Percentiles rank a stretch among this genome's conserved stretches.
Conservation (phyloP, 2,888 invertebrate species). For the Sinopyrophorus schimmeli region DNA sequence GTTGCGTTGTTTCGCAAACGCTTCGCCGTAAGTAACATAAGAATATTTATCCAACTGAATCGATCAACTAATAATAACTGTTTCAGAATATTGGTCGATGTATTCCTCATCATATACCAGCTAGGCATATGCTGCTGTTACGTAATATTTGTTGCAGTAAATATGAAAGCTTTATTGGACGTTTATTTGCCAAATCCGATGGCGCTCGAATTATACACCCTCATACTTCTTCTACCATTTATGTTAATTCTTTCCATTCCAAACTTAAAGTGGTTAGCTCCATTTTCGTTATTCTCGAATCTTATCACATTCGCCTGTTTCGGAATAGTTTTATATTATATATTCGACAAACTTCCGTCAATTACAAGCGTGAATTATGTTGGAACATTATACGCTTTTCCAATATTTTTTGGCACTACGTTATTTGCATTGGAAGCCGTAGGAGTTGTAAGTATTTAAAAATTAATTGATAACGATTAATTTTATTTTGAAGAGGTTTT, state of each 20-base stretch:
- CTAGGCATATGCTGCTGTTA: constrained; percentile 97
- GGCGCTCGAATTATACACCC: constrained; percentile 44
- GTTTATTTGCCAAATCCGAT: constrained; percentile 40
- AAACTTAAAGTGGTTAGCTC: constrained; percentile 85
- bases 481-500: constrained; percentile 37
- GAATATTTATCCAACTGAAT: not conserved
- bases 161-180: constrained; percentile 49
- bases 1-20: constrained; percentile 62
- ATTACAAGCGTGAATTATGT: constrained; percentile 66
- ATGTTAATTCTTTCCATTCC: constrained; percentile 80
- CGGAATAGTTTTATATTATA: constrained; percentile 81
- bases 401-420: constrained; percentile 94
- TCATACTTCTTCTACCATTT: constrained; percentile 61
- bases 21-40: constrained; percentile 40
- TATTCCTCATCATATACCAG: constrained; percentile 83
- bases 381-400: constrained; percentile 71
- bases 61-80: constrained; percentile 13
- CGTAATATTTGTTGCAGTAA: constrained; percentile 72
- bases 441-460: constrained; percentile 71
- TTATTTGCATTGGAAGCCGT: constrained; percentile 96
- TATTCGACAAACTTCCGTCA: constrained; percentile 72
- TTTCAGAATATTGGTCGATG: constrained; percentile 72
- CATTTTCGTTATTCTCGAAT: constrained; percentile 89
- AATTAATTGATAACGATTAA: not conserved
- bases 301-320: constrained; percentile 81